These are phyloP conservation scores for Scaptomyza hsui DNA, from an alignment of 1,140 invertebrate species.

Conservation along the genomic window DNA sequence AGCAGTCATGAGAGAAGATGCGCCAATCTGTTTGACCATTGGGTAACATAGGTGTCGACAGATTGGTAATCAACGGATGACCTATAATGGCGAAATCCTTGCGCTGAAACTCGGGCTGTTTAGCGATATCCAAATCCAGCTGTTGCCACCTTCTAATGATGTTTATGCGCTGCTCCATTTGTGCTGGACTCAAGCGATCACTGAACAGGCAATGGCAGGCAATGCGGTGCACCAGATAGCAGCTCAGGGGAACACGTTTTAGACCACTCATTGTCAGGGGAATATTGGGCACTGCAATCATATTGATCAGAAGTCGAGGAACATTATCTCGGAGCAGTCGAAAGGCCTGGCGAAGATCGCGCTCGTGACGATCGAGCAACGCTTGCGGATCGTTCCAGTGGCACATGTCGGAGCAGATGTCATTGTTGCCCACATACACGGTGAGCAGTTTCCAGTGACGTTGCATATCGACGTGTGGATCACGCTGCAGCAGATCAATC, in stretches of 20 bases:
- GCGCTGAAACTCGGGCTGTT: slow-evolving; percentile 74
- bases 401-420: slow-evolving; percentile 88
- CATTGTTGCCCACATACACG: slow-evolving; percentile 89
- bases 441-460: slow-evolving; percentile 90
- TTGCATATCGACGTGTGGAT: slow-evolving; percentile 86
- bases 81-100: slow-evolving; percentile 86
- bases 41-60: slow-evolving; percentile 75
- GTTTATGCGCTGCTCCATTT: slow-evolving; percentile 55
- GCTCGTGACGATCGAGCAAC: slow-evolving; percentile 61
- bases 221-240: slow-evolving; percentile 78
- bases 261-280: slow-evolving; percentile 68
- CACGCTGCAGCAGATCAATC: slow-evolving; percentile 86
- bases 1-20: slow-evolving; percentile 89
- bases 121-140: slow-evolving; percentile 78
- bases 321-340: slow-evolving; percentile 70
- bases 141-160: slow-evolving; percentile 84
- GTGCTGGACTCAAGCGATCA: slow-evolving; percentile 48
- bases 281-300: slow-evolving; percentile 65
- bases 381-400: slow-evolving; percentile 58
- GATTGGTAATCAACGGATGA: slow-evolving; percentile 85
- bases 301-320: slow-evolving; percentile 69
- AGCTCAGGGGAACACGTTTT: slow-evolving; percentile 72
- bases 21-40: slow-evolving; percentile 85
- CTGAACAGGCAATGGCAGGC: slow-evolving; percentile 86
- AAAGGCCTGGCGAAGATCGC: slow-evolving; percentile 57